A percentile compares a stretch with the other conserved stretches of the same genome.
Conservation (phyloP, 1,140 invertebrate genomes). For the Thaumatotibia leucotreta region DNA sequence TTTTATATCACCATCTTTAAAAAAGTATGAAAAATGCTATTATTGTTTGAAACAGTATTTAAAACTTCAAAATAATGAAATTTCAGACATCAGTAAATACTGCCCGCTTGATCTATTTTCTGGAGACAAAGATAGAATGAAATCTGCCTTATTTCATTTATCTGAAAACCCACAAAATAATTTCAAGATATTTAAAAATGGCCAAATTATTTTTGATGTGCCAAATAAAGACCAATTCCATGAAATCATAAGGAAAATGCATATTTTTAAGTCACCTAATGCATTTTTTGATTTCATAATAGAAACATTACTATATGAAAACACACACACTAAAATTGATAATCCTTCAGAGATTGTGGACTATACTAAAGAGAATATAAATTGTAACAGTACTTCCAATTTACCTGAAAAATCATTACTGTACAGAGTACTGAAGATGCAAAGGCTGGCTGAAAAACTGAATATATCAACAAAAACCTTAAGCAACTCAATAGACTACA, state of each 20-base stretch:
- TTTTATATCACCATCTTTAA: conserved; percentile 75
- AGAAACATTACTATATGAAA: conserved; percentile 38
- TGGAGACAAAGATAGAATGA: conserved; percentile 79
- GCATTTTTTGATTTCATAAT: conserved; percentile 54
- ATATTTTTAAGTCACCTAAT: conserved; percentile 33
- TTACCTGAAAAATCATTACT: conserved; percentile 41
- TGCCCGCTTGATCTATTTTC: conserved; percentile 87
- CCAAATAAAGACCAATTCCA: conserved; percentile 32
- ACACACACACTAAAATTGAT: neutral
- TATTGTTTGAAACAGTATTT: conserved; percentile 84
- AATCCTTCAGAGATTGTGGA: neutral
- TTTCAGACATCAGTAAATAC: conserved; percentile 77
- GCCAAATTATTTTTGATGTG: conserved; percentile 78
- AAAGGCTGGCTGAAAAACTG: conserved; percentile 48
- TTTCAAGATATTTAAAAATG: conserved; percentile 82
- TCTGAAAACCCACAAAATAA: conserved; percentile 85
- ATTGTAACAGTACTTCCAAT: conserved; percentile 35
- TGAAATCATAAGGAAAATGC: conserved; percentile 28
- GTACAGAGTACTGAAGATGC: conserved; percentile 49
- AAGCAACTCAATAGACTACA: conserved; percentile 34
- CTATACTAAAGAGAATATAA: conserved; percentile 14
- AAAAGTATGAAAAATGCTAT: conserved; percentile 78
- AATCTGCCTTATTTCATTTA: conserved; percentile 77
- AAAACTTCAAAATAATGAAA: conserved; percentile 78
- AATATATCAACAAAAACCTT: conserved; percentile 13